These are phyloP conservation scores for Panthera uncia DNA, from an alignment of 2,113 vertebrate species.

Conservation along the genomic window DNA sequence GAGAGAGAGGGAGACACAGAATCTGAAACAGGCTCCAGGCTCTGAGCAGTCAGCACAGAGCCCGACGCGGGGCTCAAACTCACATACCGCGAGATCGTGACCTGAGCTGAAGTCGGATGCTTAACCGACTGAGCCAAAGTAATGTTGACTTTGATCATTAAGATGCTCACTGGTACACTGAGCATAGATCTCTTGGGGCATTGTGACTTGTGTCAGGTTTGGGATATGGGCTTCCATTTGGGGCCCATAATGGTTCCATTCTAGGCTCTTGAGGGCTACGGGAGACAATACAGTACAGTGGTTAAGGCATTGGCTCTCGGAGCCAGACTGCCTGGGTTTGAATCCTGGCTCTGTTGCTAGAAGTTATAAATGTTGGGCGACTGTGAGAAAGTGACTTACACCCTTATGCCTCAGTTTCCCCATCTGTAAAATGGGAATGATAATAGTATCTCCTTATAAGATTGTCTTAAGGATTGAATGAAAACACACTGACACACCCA, in stretches of 20 bases:
- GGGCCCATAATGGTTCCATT: not conserved
- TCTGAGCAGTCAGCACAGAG: no score
- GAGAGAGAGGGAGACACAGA: no score
- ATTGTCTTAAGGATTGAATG: not conserved
- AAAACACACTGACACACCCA: not conserved
- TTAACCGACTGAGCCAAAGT: not conserved
- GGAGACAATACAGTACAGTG: not conserved
- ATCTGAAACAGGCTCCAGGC: no score
- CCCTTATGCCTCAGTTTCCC: not conserved
- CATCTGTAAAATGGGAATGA: not conserved
- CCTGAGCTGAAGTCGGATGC: no score
- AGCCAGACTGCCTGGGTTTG: not conserved
- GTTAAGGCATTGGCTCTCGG: not conserved
- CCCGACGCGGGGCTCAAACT: no score
- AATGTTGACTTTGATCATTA: not conserved
- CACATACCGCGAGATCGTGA: no score
- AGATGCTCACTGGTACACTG: not conserved
- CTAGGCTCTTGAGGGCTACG: not conserved
- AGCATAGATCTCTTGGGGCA: not conserved
- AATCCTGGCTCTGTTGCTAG: constrained; percentile 1
- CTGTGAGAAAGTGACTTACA: not conserved
- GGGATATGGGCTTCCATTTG: not conserved
- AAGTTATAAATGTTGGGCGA: not conserved
- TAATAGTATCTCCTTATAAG: not conserved
- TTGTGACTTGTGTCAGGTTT: not conserved